phyloP scores from a whole-genome alignment of 2,113 vertebrate species.

The Erythrolamprus reginae region DNA sequence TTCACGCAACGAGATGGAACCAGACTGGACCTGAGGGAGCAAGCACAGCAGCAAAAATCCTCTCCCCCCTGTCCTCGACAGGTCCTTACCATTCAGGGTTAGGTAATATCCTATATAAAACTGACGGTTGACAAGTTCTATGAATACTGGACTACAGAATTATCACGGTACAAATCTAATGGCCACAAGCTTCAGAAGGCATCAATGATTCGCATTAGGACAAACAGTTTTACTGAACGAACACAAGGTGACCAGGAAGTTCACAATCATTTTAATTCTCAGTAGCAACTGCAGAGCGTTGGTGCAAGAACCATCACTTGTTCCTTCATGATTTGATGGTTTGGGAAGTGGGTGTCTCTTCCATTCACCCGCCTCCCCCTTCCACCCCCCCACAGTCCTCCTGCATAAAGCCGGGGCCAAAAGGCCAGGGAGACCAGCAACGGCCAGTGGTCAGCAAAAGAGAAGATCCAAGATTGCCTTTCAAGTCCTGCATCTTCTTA shows the following conservation, averaged over 20 bases:
- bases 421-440: conserved; percentile 53
- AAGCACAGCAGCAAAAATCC: too few relatives aligned
- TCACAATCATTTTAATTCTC: not conserved
- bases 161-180: not conserved
- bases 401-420: conserved; percentile 68
- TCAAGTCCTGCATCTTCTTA: rapidly evolving
- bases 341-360: conserved; percentile 58
- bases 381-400: conserved; percentile 41
- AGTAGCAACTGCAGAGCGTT: not conserved
- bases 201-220: not conserved
- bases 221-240: not conserved
- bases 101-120: too few relatives aligned
- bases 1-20: too few relatives aligned
- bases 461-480: not conserved
- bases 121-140: too few relatives aligned
- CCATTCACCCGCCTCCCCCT: not conserved
- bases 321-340: not conserved
- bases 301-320: not conserved
- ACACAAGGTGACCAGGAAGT: not conserved
- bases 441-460: conserved; percentile 34
- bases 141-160: too few relatives aligned
- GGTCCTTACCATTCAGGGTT: too few relatives aligned
- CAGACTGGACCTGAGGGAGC: too few relatives aligned
- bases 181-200: not conserved
- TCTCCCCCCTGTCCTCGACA: too few relatives aligned